phyloP scores from a whole-genome alignment of 2,797 vertebrate species.

The Brotula barbata region DNA sequence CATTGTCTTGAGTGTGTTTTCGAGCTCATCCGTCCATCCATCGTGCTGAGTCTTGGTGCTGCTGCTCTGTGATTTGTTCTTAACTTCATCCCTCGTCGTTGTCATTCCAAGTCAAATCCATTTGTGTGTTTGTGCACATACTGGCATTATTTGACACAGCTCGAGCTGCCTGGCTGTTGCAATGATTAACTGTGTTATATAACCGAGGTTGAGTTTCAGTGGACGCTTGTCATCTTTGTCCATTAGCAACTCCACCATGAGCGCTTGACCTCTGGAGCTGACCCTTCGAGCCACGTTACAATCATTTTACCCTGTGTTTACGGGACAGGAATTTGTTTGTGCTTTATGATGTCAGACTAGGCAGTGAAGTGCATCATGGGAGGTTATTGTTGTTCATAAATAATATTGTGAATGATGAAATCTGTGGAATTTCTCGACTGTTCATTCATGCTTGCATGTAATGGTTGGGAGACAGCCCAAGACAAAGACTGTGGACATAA shows the following conservation, averaged over 20 bases:
- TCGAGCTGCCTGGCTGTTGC: constrained; percentile 41
- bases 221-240: constrained; percentile 42
- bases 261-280: constrained; percentile 48
- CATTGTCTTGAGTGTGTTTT: constrained; percentile 19
- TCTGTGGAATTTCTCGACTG: neutral
- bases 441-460: neutral
- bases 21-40: constrained; percentile 8
- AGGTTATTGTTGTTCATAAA: constrained; percentile 38
- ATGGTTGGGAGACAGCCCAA: neutral
- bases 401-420: constrained; percentile 31
- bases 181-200: constrained; percentile 74
- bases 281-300: constrained; percentile 46
- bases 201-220: constrained; percentile 55
- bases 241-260: constrained; percentile 43
- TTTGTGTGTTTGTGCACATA: constrained; percentile 25
- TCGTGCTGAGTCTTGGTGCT: constrained; percentile 3
- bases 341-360: constrained; percentile 23
- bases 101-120: neutral
- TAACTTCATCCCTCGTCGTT: neutral
- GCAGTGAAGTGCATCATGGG: constrained; percentile 10
- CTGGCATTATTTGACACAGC: constrained; percentile 43
- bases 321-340: constrained; percentile 37
- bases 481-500: constrained; percentile 7
- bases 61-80: constrained; percentile 5
- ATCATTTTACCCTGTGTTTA: constrained; percentile 25